These are phyloP conservation scores for Scolanthus callimorphus DNA, from an alignment of 92 coral and sea anemone genomes.

Conservation along the genomic window DNA sequence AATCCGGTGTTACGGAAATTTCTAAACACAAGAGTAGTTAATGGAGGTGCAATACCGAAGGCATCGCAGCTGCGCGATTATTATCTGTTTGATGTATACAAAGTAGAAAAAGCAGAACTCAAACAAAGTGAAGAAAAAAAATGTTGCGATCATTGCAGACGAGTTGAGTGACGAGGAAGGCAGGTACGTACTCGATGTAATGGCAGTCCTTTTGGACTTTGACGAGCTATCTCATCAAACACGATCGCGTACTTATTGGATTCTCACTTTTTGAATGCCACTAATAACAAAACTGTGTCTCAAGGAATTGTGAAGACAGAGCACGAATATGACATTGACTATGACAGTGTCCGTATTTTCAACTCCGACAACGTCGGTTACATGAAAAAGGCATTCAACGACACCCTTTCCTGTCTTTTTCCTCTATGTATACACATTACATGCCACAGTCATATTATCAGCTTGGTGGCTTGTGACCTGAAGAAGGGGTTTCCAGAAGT, in stretches of 20 bases:
- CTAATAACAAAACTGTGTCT: slow-evolving; percentile 10
- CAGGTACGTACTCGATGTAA: slow-evolving; percentile 44
- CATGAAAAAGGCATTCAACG: slow-evolving; percentile 63
- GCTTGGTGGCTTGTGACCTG: slow-evolving; percentile 56
- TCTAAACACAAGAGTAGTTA: slow-evolving; percentile 23
- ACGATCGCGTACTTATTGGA: slow-evolving; percentile 3
- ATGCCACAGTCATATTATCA: slow-evolving; percentile 67
- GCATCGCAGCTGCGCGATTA: slow-evolving; percentile 54
- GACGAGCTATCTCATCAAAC: slow-evolving; percentile 6
- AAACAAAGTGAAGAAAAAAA: slow-evolving; percentile 25
- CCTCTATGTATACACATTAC: slow-evolving; percentile 45
- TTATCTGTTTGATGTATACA: slow-evolving; percentile 44
- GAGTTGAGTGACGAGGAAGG: slow-evolving; percentile 54
- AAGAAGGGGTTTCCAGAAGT: slow-evolving; percentile 42
- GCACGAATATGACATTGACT: slow-evolving; percentile 26
- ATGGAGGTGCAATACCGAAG: slow-evolving; percentile 54
- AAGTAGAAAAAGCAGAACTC: slow-evolving; percentile 29
- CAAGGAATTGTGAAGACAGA: slow-evolving; percentile 8
- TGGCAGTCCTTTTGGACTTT: slow-evolving; percentile 17
- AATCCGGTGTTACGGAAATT: slow-evolving; percentile 30
- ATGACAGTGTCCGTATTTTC: slow-evolving; percentile 49
- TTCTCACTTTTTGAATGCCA: slow-evolving; percentile 2
- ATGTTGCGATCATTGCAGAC: slow-evolving; percentile 43
- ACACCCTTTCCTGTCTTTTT: slow-evolving; percentile 46
- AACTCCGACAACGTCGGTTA: slow-evolving; percentile 60